These are phyloP conservation scores for Hymenochirus boettgeri DNA, from an alignment of 2,113 vertebrate genomes.

Conservation along the genomic window DNA sequence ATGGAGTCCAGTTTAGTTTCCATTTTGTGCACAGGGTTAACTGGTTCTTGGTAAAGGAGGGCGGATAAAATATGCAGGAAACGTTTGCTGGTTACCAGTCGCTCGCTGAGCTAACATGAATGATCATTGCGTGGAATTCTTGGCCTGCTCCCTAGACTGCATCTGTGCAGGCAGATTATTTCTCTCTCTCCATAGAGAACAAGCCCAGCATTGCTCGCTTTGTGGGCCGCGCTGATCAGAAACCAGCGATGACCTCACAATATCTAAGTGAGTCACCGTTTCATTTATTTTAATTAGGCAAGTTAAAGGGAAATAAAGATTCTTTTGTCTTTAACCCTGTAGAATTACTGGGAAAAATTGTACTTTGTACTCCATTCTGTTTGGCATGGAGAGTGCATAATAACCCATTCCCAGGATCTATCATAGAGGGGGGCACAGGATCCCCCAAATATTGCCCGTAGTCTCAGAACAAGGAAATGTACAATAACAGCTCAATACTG, in stretches of 20 bases:
- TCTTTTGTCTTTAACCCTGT: too few relatives aligned
- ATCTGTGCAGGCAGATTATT: constrained; percentile 13
- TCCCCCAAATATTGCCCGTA: too few relatives aligned
- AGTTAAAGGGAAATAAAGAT: background rate
- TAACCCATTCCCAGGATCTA: too few relatives aligned
- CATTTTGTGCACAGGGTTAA: background rate
- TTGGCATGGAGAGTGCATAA: too few relatives aligned
- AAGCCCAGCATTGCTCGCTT: constrained; percentile 45
- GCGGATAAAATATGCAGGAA: background rate
- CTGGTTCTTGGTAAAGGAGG: background rate
- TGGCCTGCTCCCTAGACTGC: constrained; percentile 14
- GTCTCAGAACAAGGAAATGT: too few relatives aligned
- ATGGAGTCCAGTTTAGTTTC: background rate
- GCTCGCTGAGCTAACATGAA: constrained; percentile 12
- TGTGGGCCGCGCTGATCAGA: constrained; percentile 6
- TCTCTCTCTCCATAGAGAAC: constrained; percentile 31
- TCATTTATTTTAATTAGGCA: background rate
- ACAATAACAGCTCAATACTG: too few relatives aligned
- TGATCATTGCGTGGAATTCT: constrained; percentile 27
- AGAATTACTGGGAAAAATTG: too few relatives aligned
- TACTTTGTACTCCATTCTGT: too few relatives aligned
- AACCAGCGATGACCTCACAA: constrained; percentile 49
- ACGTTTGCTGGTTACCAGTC: background rate
- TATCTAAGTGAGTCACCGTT: constrained; percentile 33
- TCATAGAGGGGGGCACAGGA: too few relatives aligned